These are phyloP conservation scores for Lates calcarifer DNA, from an alignment of 2,113 vertebrate genomes.

Conservation along the genomic window DNA sequence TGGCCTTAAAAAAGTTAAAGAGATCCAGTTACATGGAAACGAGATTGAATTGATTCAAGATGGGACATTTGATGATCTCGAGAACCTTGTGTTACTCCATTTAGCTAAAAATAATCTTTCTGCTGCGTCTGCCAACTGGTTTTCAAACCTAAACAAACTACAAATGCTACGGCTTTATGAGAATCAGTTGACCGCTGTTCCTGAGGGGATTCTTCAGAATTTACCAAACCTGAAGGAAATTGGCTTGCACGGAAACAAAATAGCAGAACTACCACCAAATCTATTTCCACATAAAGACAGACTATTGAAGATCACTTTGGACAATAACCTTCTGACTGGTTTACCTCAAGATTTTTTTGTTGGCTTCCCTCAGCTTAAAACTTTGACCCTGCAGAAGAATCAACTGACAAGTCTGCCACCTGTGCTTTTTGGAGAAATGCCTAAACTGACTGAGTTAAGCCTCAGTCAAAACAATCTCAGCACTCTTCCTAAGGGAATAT, in stretches of 20 bases:
- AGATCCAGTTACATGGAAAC: slow-evolving; percentile 80
- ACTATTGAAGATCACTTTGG: slow-evolving; percentile 78
- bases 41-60: slow-evolving; percentile 83
- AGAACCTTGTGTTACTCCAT: slow-evolving; percentile 78
- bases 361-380: slow-evolving; percentile 80
- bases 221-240: slow-evolving; percentile 81
- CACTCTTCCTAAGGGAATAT: slow-evolving; percentile 77
- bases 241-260: slow-evolving; percentile 76
- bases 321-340: slow-evolving; percentile 78
- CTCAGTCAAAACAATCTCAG: slow-evolving; percentile 80
- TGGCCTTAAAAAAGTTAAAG: slow-evolving; percentile 69
- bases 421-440: slow-evolving; percentile 80
- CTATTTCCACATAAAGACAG: slow-evolving; percentile 82
- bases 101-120: slow-evolving; percentile 84
- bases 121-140: slow-evolving; percentile 67
- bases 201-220: slow-evolving; percentile 80
- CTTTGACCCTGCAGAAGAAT: slow-evolving; percentile 81
- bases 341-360: slow-evolving; percentile 81
- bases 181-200: slow-evolving; percentile 81
- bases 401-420: slow-evolving; percentile 75
- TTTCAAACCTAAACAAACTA: slow-evolving; percentile 81
- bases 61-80: slow-evolving; percentile 83
- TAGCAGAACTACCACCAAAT: slow-evolving; percentile 77
- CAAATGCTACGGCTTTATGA: slow-evolving; percentile 82
- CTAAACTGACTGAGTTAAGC: slow-evolving; percentile 78